Base-by-base conservation (phyloP, 1,140 invertebrate genomes). In the Phymastichus coffea region DNA sequence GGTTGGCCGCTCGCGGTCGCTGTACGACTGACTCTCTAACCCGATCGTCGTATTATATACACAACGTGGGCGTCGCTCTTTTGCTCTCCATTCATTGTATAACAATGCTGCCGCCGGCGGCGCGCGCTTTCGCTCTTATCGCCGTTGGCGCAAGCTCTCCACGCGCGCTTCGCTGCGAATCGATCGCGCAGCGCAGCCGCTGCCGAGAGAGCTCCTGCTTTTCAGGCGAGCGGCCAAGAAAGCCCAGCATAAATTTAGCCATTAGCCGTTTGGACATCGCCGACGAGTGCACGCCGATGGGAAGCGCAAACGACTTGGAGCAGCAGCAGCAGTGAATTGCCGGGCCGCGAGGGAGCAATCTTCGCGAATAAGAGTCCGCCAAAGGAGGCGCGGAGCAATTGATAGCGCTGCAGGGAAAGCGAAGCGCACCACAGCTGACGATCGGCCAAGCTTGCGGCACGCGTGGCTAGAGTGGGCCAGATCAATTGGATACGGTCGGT, bases 401-500 rank as follows among this genome's bases (percentile, higher is more conserved):
- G 30, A 22, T 12, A 25, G 23, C 8, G 9, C 10, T 2, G 15
- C 4, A 14, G n/a, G 17, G 1, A 15, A 28, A 4, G 1, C 28
- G 15, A 48, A n/a, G 26, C 19, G 33, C 14, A n/a, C 20, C 17
- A 3, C 40, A 58, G 63, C 60, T 60, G 54, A 60, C 62, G 57
- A 52, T 35, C 55, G 40, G 61, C 53, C 23, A 49, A 23, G 20
- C 52, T 49, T 23, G n/a, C n/a, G n/a, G n/a, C n/a, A n/a, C n/a
- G n/a, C n/a, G n/a, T n/a, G n/a, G n/a, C n/a, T n/a, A n/a, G n/a
- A n/a, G n/a, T n/a, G n/a, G 57, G 48, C 52, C 44, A 61, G 62
- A 68, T 65, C 65, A 70, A 66, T 70, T 66, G 62, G 61, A 66
- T 62, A 59, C 61, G 63, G 56, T 66, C 48, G 66, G 57, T 68